These are phyloP conservation scores for Linnaemya vulpina DNA, from an alignment of 2,888 invertebrate genomes.

Conservation along the genomic window DNA sequence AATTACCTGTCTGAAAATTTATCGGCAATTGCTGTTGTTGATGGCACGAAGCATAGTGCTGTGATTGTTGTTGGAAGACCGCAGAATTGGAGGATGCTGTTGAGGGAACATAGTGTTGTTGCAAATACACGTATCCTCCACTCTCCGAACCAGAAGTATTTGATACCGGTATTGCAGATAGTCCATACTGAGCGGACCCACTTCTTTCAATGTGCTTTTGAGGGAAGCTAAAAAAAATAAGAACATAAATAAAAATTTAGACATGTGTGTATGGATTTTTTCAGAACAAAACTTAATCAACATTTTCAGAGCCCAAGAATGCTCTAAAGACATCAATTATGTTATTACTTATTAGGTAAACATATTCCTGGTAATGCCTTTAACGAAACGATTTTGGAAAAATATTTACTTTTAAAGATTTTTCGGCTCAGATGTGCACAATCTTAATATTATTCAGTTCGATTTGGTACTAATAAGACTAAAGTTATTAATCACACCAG, in stretches of 20 bases:
- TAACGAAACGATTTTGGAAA: too few relatives aligned
- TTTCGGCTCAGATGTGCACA: too few relatives aligned
- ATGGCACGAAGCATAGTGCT: conserved; percentile 82
- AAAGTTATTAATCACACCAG: too few relatives aligned
- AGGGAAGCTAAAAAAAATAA: conserved; percentile 80
- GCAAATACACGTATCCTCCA: conserved; percentile 82
- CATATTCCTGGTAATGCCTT: too few relatives aligned
- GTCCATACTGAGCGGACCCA: conserved; percentile 81
- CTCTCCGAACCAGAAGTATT: conserved; percentile 76
- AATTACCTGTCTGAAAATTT: conserved; percentile 66
- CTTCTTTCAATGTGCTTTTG: conserved; percentile 83
- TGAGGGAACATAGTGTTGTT: conserved; percentile 81
- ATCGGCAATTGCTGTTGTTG: conserved; percentile 76
- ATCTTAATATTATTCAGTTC: too few relatives aligned
- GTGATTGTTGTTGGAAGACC: conserved; percentile 73
- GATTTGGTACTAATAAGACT: too few relatives aligned
- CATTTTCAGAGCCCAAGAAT: too few relatives aligned
- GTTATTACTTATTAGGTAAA: too few relatives aligned
- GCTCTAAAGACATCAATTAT: too few relatives aligned
- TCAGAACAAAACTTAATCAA: too few relatives aligned
- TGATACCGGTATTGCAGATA: conserved; percentile 77
- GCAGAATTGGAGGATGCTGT: conserved; percentile 72
- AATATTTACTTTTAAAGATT: too few relatives aligned
- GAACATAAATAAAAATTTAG: conserved; percentile 34
- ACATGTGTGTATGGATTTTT: background rate